Base-by-base conservation (phyloP, 2,888 invertebrate species). In the Galerucella pusilla region DNA sequence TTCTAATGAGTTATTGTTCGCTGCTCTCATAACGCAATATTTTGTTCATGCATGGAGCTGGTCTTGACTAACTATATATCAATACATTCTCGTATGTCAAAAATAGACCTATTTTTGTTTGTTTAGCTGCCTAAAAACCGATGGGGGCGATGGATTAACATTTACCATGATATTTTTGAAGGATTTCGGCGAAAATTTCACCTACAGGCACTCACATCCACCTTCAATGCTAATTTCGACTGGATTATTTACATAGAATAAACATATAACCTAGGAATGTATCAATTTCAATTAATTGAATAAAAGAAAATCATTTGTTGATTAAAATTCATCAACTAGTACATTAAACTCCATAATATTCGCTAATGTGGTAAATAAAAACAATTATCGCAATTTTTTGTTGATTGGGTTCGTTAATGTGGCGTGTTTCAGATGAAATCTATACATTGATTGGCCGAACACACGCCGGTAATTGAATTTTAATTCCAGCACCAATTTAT, bases 401-500 rank as follows among this genome's bases (percentile, higher is more conserved):
- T 73, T 73, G 66, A 73, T 76, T 71, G 70, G 73, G 73, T 73
- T 76, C 76, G 69, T 75, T 76, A 76, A 75, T 77, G 76, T 71
- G 73, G 59, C 74, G 74, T 71, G 71, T 69, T 75, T 65, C 67
- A 68, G 73, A 75, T 75, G 73, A 71, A 75, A 75, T 76, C 76
- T 76, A 68, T 73, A 73, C 73, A 71, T 71, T 68, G 75, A 77
- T 74, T 74, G 73, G 69, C 68, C 69, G 77, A 75, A 77, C 77
- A 77, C 80, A 80, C 81, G 80, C 78, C 76, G 81, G 81, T 84
- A 85, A 85, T 85, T 84, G 83, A 82, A 83, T 83, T 83, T 84
- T 85, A 85, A 85, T 85, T 84, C 84, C 81, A 83, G 79, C 81
- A 85, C 84, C 84, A 83, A 83, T 83, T 85, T 83, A 80, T 83